Conservation (phyloP, 1,140 invertebrate species). For the Plutomurus gul region DNA sequence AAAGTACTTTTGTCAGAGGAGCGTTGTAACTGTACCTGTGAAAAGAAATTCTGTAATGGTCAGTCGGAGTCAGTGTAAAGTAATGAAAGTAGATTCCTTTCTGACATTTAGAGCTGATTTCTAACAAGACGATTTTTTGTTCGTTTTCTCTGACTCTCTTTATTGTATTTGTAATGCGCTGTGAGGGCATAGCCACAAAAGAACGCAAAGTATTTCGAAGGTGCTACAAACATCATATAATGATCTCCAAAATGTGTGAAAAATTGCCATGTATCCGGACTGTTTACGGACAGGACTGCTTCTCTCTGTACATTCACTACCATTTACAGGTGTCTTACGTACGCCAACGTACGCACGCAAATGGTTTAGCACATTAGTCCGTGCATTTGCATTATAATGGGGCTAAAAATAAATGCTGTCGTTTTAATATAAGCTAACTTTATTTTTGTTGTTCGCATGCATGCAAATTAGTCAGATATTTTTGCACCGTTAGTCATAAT, state of each 20-base stretch:
- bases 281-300: neutral
- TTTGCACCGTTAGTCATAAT: neutral
- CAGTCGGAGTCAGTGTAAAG: neutral
- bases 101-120: constrained; percentile 23
- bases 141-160: neutral
- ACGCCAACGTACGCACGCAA: no score
- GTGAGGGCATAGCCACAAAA: no score
- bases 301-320: neutral
- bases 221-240: neutral
- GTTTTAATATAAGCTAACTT: neutral
- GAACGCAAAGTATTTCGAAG: no score
- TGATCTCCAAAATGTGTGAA: neutral
- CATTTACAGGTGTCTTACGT: no score
- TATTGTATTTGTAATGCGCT: neutral
- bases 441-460: neutral
- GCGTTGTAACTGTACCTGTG: neutral
- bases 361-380: no score
- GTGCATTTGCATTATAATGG: no score
- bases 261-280: constrained; percentile 7
- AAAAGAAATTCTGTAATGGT: neutral
- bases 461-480: no score
- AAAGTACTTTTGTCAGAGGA: neutral
- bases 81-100: constrained; percentile 9
- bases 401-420: no score
- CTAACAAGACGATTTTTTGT: constrained; percentile 3